Base-by-base conservation (phyloP, 2,113 vertebrate species). In the Xenopus laevis region DNA sequence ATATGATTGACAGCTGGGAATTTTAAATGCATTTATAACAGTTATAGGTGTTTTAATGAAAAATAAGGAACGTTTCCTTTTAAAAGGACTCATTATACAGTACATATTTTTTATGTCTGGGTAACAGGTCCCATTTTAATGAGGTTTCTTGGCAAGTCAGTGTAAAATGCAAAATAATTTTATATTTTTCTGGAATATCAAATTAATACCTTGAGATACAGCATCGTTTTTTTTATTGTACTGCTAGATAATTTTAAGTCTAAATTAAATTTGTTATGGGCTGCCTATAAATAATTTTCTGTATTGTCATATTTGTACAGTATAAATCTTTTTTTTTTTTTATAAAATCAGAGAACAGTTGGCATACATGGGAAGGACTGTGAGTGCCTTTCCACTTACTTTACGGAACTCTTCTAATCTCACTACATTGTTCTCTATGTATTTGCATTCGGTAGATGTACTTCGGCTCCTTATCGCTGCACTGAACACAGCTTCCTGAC, bases 401-500 rank as follows among this genome's bases (percentile, higher is more conserved):
- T 23, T 10, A 52, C 21, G 20, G 59, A 63, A 64, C 71, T 50
- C 62, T 65, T n/a, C n/a, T 65, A 57, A 73, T 65, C 71, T 65
- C 61, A 12, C 11, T 44, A 17, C 62, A 65, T 73, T 73, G 71
- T 65, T 73, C 71, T 27, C 61, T 21, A 30, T 44, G 17, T 62
- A 40, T 65, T 73, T 45, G 52, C 71, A 73, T 73, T 55, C 30
- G 18, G n/a, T 17, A 65, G 53, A 55, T 58, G 71, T 7, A 10
- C 47, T 73, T 65, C 64, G 12, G 52, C 33, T 47, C 62, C 62
- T 73, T 73, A 73, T 73, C 62, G 27, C 61, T 17, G 44, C 53
- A 16, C 50, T 21, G 50, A 73, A 65, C 15, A 12, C 30, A 44
- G 62, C 62, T 27, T 53, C 23, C 64, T 73, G 61, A 58, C 65